These are phyloP conservation scores for Leptopilina myrica DNA, from an alignment of 2,888 invertebrate genomes.

Conservation along the genomic window DNA sequence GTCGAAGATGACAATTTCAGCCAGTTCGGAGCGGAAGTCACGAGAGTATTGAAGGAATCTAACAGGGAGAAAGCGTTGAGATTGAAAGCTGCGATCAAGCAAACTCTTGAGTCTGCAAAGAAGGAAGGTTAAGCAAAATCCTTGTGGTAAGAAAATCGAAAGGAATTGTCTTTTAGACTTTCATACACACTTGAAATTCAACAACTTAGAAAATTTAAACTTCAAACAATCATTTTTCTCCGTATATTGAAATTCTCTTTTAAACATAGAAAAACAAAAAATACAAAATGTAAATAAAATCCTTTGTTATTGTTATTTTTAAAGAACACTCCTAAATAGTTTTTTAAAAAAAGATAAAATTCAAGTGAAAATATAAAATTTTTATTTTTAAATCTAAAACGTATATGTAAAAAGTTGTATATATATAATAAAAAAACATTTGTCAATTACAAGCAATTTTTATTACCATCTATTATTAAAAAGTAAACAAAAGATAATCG, in stretches of 20 bases:
- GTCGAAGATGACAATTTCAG: constrained; percentile 18
- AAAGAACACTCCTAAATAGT: no score
- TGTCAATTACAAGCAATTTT: no score
- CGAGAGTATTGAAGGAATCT: constrained; percentile 30
- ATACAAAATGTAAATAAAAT: not conserved
- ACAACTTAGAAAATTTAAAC: constrained; percentile 21
- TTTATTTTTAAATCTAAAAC: no score
- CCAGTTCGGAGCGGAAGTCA: constrained; percentile 33
- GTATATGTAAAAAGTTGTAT: no score
- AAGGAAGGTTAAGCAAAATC: constrained; percentile 26
- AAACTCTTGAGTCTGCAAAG: constrained; percentile 39
- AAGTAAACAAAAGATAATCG: not conserved
- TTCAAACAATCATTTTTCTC: not conserved
- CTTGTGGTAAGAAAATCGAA: constrained; percentile 31
- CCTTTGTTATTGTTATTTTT: not conserved
- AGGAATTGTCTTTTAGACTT: constrained; percentile 30
- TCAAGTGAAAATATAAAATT: no score
- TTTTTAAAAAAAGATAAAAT: no score
- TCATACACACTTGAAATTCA: constrained; percentile 29
- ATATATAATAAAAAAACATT: no score
- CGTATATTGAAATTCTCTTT: not conserved
- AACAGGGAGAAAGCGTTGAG: constrained; percentile 39
- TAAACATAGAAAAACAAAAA: not conserved
- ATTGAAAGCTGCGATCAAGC: constrained; percentile 37
- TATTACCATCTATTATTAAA: no score